These are phyloP conservation scores for Eupristina koningsbergeri DNA, from an alignment of 1,140 invertebrate species.

Conservation along the genomic window DNA sequence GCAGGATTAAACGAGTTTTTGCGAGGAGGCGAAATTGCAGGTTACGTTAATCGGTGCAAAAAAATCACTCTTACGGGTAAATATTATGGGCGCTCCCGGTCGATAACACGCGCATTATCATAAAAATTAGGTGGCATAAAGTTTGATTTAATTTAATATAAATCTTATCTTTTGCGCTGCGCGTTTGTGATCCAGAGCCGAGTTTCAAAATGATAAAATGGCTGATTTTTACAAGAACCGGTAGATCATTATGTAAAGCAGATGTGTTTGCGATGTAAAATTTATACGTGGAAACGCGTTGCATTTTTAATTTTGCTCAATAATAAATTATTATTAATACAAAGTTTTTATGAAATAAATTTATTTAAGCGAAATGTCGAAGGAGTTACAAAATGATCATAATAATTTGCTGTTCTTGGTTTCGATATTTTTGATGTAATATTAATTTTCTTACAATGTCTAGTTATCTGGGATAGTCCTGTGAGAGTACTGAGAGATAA, in stretches of 20 bases:
- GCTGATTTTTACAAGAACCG: not conserved
- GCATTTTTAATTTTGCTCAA: not conserved
- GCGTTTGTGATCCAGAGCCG: not conserved
- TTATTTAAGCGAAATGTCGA: not conserved
- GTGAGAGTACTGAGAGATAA: too few species aligned
- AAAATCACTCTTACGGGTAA: not conserved
- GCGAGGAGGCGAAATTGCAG: not conserved
- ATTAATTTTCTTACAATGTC: not conserved
- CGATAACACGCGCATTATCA: not conserved
- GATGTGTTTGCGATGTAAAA: not conserved
- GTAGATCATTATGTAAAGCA: not conserved
- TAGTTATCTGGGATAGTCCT: too few species aligned
- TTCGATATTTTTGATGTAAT: not conserved
- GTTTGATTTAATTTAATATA: not conserved
- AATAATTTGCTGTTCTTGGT: not conserved
- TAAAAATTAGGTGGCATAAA: not conserved
- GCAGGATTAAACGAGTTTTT: not conserved
- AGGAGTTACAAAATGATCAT: not conserved
- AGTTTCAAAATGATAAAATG: not conserved
- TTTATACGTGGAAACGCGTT: not conserved
- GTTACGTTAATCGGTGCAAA: not conserved
- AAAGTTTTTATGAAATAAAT: not conserved
- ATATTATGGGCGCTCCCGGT: not conserved
- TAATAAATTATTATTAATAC: conserved; percentile 2
- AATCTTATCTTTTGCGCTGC: not conserved